Base-by-base conservation (phyloP, 2,113 vertebrate genomes). In the Hyaena hyaena region DNA sequence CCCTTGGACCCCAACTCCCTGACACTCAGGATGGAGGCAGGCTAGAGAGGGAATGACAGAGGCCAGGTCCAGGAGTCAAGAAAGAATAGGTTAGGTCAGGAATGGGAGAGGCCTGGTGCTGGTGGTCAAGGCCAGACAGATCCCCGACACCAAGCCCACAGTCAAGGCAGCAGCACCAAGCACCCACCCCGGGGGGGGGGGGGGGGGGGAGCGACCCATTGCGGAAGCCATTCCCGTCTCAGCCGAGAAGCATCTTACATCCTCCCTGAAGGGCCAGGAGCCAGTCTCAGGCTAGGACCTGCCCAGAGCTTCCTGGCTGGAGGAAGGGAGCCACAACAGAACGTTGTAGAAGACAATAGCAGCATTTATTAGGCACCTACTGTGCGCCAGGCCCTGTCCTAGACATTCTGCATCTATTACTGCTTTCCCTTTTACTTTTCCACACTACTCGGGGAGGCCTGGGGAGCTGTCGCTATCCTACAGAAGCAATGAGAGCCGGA, bases 201-300 rank as follows among this genome's bases (percentile, higher is more conserved):
- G 48, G 48, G 2, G 48, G 48, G 1, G 5, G 43, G 28, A 26
- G 23, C 45, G 8, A 39, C 15, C 4, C 0, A 8, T 0, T 2
- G 0, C 35, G 3, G n/a, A 35, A 1, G 39, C 26, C 66, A 26
- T 39, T 45, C 50, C 28, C 4, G 3, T 66, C 45, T 85, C 12
- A 7, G 33, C 43, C 79, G 24, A 50, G 35, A 10, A 53, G 80
- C 10, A 33, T 4, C 35, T 35, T 3, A 31, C 8, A 4, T 14
- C 16, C 26, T n/a, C 85, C 23, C n/a, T 19, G 50, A 17, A 12
- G 39, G 24, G 10, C 71, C 33, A 10, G 74, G n/a, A 5, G 24
- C 71, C 12, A 7, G 48, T 55, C 71, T 43, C 33, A n/a, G 10
- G 69, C 9, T 1, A 14, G 26, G 71, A 16, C 45, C 23, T 61